Percentiles rank a stretch among this genome's conserved stretches.
Conservation (phyloP, 2,797 vertebrate genomes). For the Acrocephalus scirpaceus region DNA sequence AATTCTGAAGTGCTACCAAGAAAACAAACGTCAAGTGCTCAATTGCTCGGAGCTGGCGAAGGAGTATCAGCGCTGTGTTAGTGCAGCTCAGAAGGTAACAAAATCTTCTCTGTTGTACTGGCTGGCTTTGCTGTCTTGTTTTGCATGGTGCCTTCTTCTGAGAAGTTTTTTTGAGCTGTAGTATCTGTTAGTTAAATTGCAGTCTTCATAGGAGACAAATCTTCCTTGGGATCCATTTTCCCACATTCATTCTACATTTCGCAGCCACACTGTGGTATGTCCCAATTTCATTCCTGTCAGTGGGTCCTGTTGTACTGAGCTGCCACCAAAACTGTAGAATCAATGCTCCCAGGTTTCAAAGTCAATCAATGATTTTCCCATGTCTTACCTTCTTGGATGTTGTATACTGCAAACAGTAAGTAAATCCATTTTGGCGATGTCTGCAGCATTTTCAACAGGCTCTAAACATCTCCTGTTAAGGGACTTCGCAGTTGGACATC, state of each 20-base stretch:
- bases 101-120: not conserved
- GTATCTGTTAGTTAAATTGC: not conserved
- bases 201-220: not conserved
- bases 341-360: not conserved
- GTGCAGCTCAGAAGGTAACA: constrained; percentile 88
- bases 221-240: not conserved
- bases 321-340: not conserved
- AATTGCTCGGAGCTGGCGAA: constrained; percentile 90
- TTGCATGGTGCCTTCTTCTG: not conserved
- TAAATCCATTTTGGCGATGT: not conserved
- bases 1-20: constrained; percentile 88
- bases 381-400: not conserved
- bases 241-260: not conserved
- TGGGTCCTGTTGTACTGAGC: not conserved
- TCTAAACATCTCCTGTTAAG: not conserved
- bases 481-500: not conserved
- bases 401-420: not conserved
- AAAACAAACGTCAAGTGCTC: constrained; percentile 84
- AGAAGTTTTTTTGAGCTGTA: not conserved
- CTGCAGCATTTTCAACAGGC: not conserved
- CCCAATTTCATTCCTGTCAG: not conserved
- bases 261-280: not conserved
- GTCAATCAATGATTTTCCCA: not conserved
- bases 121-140: constrained; percentile 1
- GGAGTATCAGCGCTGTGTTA: constrained; percentile 89